These are phyloP conservation scores for Protaetia brevitarsis DNA, from an alignment of 1,140 invertebrate genomes.

Conservation along the genomic window DNA sequence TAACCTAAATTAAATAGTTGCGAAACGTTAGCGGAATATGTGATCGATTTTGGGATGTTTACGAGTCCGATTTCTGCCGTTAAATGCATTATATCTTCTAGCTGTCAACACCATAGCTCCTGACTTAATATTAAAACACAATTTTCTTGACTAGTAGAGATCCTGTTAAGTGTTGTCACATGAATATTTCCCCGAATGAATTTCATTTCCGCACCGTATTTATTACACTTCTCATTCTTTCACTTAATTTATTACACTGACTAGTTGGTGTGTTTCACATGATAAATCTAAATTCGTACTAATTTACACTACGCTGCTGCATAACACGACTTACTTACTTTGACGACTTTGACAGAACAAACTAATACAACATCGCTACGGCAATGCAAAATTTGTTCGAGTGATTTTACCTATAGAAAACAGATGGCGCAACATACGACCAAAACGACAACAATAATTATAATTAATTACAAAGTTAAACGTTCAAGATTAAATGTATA, in stretches of 20 bases:
- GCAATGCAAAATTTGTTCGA: too few species aligned
- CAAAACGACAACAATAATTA: too few species aligned
- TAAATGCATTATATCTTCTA: not conserved
- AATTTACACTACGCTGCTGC: too few species aligned
- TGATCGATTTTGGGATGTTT: not conserved
- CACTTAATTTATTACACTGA: not conserved
- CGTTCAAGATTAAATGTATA: too few species aligned
- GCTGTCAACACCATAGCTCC: not conserved
- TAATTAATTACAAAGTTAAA: too few species aligned
- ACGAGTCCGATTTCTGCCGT: not conserved
- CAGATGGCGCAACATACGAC: too few species aligned
- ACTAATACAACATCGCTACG: too few species aligned
- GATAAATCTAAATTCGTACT: not conserved
- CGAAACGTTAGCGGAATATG: not conserved
- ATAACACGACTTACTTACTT: not conserved
- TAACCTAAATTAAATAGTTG: constrained; percentile 10
- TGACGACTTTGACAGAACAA: not conserved
- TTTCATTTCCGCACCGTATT: not conserved
- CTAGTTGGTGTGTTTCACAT: not conserved
- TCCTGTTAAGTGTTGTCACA: constrained; percentile 2
- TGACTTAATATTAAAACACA: constrained; percentile 9
- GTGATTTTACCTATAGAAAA: too few species aligned
- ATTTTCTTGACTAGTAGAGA: constrained; percentile 10
- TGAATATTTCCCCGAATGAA: not conserved
- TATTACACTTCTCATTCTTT: not conserved